Base-by-base conservation (phyloP, 2,888 invertebrate genomes). In the Pollenia amentaria region DNA sequence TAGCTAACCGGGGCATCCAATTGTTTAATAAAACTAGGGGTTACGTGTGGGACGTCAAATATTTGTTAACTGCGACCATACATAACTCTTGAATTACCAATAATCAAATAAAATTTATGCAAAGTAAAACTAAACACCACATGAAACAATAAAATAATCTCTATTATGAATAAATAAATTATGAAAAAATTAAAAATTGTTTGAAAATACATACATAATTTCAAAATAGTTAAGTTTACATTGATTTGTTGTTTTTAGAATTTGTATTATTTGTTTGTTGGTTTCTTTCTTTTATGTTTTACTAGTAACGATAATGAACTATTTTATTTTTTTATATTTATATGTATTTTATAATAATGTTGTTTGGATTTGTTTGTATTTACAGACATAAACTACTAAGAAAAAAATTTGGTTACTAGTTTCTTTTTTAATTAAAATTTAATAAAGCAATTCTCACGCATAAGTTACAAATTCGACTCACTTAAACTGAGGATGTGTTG, bases 341-440 rank as follows among this genome's bases (percentile, higher is more conserved):
- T 42, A 40, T 55, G 6, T 55, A 29, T 40, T n/a, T 75, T 42
- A 38, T 55, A 4, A 14, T 14, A 8, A 29, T 11, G 11, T 55
- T 65, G 12, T 76, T 42, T 62, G 12, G 55, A 77, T 78, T 55
- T 65, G 12, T 76, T 42, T 62, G 12, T 65, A 77, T 78, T 69
- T 78, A 69, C 48, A 69, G 67, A 21, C 38, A 14, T 11, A 57
- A 57, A 48, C 16, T 57, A 18, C 0, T 14, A 69, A 69, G 14
- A 29, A 69, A 40, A 7, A 67, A 18, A 11, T 53, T 53, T 55
- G n/a, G n/a, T 65, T 76, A 18, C 1, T 53, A 42, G 3, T 48
- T 53, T 1, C n/a, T 65, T 42, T n/a, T 67, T 77, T 16, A 14
- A 9, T 40, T 53, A 48, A 40, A n/a, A 60, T 48, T 48, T 16